A percentile compares a stretch with the other conserved stretches of the same genome.
Conservation (phyloP, 2,888 invertebrate species). For the Oscheius sp. region DNA sequence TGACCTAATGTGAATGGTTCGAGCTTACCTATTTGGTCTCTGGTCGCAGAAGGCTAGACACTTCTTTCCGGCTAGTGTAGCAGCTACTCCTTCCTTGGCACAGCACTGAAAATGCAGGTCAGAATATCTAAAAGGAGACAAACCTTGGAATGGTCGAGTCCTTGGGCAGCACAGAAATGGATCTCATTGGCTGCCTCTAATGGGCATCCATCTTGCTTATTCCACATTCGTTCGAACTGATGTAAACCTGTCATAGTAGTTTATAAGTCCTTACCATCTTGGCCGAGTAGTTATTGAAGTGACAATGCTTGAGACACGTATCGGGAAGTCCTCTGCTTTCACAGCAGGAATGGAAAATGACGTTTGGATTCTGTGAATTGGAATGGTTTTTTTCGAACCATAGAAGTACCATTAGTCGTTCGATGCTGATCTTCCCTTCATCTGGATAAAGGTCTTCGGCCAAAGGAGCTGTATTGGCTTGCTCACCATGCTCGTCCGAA, state of each 20-base stretch:
- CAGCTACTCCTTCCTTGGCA: conserved; percentile 40
- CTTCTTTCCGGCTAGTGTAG: conserved; percentile 48
- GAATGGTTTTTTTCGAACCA: not conserved
- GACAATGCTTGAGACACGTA: conserved; percentile 48
- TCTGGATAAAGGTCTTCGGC: conserved; percentile 35
- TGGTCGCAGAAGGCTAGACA: conserved; percentile 57
- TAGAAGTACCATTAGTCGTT: conserved; percentile 29
- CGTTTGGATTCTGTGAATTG: conserved; percentile 46
- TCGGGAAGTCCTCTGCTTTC: conserved; percentile 52
- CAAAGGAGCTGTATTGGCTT: conserved; percentile 40
- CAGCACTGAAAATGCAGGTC: conserved; percentile 42
- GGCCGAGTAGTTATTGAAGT: conserved; percentile 50
- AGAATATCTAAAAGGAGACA: not conserved
- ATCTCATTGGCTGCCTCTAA: conserved; percentile 66
- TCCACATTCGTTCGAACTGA: conserved; percentile 66
- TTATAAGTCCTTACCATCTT: conserved; percentile 34
- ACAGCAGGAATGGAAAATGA: conserved; percentile 55
- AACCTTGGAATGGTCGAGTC: conserved; percentile 53
- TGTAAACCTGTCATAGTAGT: not conserved
- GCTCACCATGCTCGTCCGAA: conserved; percentile 41
- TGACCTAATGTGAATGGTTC: too few species aligned
- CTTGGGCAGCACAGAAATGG: conserved; percentile 66
- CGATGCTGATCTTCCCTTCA: conserved; percentile 33
- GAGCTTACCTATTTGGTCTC: conserved; percentile 44
- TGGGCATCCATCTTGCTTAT: conserved; percentile 59